These are phyloP conservation scores for Cyprinodon brontotheroides DNA, from an alignment of 2,113 vertebrate genomes.

Conservation along the genomic window DNA sequence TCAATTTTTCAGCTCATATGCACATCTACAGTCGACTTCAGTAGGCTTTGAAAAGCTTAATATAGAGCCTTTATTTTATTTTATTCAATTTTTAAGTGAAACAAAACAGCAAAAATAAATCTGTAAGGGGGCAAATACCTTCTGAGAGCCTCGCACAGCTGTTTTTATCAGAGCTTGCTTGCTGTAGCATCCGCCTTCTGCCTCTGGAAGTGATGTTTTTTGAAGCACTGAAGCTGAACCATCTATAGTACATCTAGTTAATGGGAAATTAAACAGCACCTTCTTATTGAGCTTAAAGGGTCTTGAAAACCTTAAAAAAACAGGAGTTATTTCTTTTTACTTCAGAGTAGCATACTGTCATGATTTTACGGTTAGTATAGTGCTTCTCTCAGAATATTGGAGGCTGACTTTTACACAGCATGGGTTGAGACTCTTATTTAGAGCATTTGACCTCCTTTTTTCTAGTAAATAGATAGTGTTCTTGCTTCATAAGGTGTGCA, in stretches of 20 bases:
- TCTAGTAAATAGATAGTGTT: background rate
- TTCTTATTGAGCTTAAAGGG: slow-evolving; percentile 1
- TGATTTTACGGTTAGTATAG: background rate
- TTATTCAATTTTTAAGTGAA: background rate
- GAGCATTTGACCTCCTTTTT: slow-evolving; percentile 28
- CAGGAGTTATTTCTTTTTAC: too few relatives aligned
- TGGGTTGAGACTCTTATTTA: background rate
- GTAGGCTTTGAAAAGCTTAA: too few relatives aligned
- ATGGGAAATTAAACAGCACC: background rate
- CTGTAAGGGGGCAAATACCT: background rate
- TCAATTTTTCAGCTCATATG: too few relatives aligned
- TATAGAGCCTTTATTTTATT: too few relatives aligned
- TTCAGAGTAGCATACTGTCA: background rate
- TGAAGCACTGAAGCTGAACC: slow-evolving; percentile 18
- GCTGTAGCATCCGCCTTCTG: slow-evolving; percentile 15
- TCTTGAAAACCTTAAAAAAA: background rate
- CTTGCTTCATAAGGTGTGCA: slow-evolving; percentile 31
- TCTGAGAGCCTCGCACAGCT: background rate
- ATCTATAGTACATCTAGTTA: background rate
- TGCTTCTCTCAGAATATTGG: background rate
- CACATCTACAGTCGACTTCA: too few relatives aligned
- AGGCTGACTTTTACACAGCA: background rate
- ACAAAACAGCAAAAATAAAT: background rate
- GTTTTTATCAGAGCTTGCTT: slow-evolving; percentile 22
- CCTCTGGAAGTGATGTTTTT: slow-evolving; percentile 10